Conservation (phyloP, 2,113 vertebrate species). For the Vombatus ursinus region DNA sequence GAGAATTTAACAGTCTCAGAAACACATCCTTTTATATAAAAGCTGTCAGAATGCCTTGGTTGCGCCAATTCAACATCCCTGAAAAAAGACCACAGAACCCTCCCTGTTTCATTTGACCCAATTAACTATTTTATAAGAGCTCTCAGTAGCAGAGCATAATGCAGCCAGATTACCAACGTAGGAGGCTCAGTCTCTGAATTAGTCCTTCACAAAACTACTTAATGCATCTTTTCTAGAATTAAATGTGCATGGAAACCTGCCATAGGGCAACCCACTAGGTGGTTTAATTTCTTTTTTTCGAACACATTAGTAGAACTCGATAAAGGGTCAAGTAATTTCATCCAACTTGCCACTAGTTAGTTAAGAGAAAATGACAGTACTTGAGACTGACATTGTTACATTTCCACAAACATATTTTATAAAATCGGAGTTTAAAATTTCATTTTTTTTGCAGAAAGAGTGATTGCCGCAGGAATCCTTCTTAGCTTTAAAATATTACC, state of each 20-base stretch:
- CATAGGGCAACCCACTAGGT: constrained; percentile 84
- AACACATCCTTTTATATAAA: constrained; percentile 52
- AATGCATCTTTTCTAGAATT: constrained; percentile 91
- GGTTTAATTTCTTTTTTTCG: constrained; percentile 91
- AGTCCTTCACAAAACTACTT: constrained; percentile 86
- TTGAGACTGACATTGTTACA: constrained; percentile 77
- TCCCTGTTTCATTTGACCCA: constrained; percentile 54
- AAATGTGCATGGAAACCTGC: constrained; percentile 87
- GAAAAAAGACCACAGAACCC: not conserved
- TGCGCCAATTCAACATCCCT: constrained; percentile 31
- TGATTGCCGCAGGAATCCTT: constrained; percentile 77
- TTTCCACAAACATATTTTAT: constrained; percentile 79
- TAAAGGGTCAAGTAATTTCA: constrained; percentile 95
- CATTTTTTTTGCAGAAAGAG: constrained; percentile 81
- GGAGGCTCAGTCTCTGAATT: constrained; percentile 83
- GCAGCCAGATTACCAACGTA: constrained; percentile 75
- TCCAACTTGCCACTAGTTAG: constrained; percentile 90
- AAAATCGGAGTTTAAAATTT: constrained; percentile 82
- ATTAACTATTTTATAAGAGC: constrained; percentile 51
- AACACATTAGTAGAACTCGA: constrained; percentile 93
- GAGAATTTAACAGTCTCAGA: constrained; percentile 9
- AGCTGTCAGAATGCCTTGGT: constrained; percentile 44
- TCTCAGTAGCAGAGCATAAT: constrained; percentile 63
- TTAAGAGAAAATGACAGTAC: constrained; percentile 87
- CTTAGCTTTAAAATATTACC: constrained; percentile 81